Evolutionary conservation across 2,888 invertebrate genomes (phyloP).

Genomic region (Trachelus troglodyta): DNA sequence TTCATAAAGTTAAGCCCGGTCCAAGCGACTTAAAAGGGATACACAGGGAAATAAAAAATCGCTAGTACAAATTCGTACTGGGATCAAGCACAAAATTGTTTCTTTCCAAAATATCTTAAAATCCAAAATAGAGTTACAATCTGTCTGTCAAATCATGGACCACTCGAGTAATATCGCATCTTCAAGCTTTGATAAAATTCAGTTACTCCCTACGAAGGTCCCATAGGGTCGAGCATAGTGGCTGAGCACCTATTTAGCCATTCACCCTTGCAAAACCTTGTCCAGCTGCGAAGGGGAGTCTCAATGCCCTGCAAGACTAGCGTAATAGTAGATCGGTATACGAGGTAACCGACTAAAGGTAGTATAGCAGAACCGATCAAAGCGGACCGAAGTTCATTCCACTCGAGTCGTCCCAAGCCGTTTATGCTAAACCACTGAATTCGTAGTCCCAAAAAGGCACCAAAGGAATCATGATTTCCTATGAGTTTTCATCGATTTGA

Average conservation of each 20-base stretch:
- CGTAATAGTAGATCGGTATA: not conserved
- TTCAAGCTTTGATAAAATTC: not conserved
- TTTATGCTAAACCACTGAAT: conserved; percentile 26
- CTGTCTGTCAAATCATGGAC: not conserved
- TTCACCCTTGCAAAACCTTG: conserved; percentile 6
- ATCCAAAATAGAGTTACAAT: not conserved
- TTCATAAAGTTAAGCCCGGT: no score
- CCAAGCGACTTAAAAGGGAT: no score
- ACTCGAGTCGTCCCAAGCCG: conserved; percentile 16
- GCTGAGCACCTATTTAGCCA: conserved; percentile 3
- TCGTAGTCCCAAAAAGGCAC: not conserved
- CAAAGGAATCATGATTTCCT: not conserved
- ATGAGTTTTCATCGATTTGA: not conserved
- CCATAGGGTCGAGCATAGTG: not conserved
- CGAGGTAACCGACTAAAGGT: not conserved
- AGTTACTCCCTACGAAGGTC: not conserved
- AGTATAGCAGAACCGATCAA: conserved; percentile 33
- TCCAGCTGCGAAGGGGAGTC: not conserved
- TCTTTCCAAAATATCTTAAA: not conserved
- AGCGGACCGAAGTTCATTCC: conserved; percentile 50
- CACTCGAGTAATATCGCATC: not conserved
- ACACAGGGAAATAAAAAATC: no score
- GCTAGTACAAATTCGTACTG: no score
- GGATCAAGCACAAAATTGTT: no score
- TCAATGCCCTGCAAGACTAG: conserved; percentile 13